Evolutionary conservation across 2,888 invertebrate genomes (phyloP), one percentile per base, ranked within the genome.

Genomic region (Anorthoa munda): DNA sequence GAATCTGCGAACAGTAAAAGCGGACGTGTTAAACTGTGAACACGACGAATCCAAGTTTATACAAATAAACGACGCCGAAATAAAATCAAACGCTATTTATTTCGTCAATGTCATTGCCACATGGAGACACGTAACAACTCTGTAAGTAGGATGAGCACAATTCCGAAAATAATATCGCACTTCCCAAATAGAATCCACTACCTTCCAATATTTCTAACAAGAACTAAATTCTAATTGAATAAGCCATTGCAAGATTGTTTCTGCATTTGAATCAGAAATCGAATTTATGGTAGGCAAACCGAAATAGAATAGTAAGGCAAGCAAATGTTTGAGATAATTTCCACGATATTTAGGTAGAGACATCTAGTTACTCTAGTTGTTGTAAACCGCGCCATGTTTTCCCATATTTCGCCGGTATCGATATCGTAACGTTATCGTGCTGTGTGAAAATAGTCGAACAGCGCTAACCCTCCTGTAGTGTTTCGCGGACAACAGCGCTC

Each of bases 81-180:
- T 87, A 87, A 82, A 81, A 77, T 79, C 79, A 81, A 77, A 79
- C 77, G 74, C 77, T 82, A 76, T 84, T 86, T 75, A 86, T 86
- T 84, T 75, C 61, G 61, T 77, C 84, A 86, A 84, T 86, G 86
- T 86, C 87, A 87, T 77, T 82, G 86, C 86, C 87, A 84, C 87
- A 78, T 64, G 63, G 72, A 67, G 75, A 65, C 74, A 63, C 77
- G 79, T 77, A 81, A 79, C 73, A 81, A 73, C 79, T 26, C 65
- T 63, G 67, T 64, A 77, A 71, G 73, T 65, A 75, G 70, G 80
- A 77, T 75, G 86, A 79, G 74, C 73, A 75, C 63, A 18, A 70
- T 64, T 85, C 72, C 51, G 55, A 64, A 65, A 61, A 83, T 61
- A 86, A 74, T 26, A 48, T 70, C 59, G 66, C 46, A 65, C 26